Conservation (phyloP, 2,888 invertebrate genomes). For the Amblyjoppa proteus region DNA sequence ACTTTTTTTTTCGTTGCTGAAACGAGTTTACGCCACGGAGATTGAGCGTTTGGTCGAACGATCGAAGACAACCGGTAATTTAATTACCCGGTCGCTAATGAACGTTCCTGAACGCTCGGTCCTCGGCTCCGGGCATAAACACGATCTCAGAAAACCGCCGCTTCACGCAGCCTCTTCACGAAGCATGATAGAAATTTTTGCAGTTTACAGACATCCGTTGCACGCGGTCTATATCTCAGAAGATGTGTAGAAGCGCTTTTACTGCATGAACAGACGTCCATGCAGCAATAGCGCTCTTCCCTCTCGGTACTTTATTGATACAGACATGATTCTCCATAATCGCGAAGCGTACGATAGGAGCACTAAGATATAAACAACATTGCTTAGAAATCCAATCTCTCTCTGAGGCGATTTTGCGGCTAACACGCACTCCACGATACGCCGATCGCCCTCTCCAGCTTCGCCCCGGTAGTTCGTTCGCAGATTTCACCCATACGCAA, state of each 20-base stretch:
- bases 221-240: conserved; percentile 10
- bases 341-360: not conserved
- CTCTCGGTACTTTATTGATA: conserved; percentile 45
- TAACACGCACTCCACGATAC: conserved; percentile 28
- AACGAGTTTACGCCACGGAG: not conserved
- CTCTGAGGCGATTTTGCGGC: not conserved
- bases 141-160: conserved; percentile 14
- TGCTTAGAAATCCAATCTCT: conserved; percentile 60
- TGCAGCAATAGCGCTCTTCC: conserved; percentile 17
- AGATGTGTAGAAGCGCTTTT: no score
- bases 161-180: not conserved
- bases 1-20: not conserved
- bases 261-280: not conserved
- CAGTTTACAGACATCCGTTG: not conserved
- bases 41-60: conserved; percentile 3
- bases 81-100: conserved; percentile 53
- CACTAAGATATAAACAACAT: conserved; percentile 45
- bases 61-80: conserved; percentile 47
- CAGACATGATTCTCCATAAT: conserved; percentile 44
- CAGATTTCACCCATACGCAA: conserved; percentile 18
- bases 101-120: conserved; percentile 28
- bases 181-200: not conserved
- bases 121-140: conserved; percentile 21
- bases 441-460: not conserved
- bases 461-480: conserved; percentile 12